Evolutionary conservation across 2,113 vertebrate species (phyloP).

Genomic region (Catharus bicknelli): DNA sequence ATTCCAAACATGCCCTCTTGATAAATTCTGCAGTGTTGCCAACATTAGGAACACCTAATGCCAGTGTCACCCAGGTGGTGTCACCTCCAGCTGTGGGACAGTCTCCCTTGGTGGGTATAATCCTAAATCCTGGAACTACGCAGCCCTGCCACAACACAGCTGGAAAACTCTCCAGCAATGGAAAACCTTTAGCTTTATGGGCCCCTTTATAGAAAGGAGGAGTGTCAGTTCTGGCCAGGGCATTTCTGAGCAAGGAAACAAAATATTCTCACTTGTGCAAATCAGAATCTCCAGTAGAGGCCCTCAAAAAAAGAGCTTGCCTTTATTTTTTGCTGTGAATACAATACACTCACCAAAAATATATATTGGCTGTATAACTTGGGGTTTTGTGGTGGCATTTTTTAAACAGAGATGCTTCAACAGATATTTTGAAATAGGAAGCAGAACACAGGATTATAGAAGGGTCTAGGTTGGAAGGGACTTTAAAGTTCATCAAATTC

Average conservation of each 20-base stretch:
- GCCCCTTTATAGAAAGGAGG: not conserved
- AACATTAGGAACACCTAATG: not conserved
- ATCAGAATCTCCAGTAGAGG: not conserved
- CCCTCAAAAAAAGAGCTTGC: not conserved
- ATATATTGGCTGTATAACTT: not conserved
- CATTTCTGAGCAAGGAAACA: not conserved
- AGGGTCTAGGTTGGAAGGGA: not conserved
- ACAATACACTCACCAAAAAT: not conserved
- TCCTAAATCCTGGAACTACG: accelerated
- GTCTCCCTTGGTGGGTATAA: no score
- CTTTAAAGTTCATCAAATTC: not conserved
- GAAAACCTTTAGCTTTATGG: not conserved
- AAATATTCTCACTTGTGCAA: not conserved
- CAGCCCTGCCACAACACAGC: not conserved
- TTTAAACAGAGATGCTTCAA: not conserved
- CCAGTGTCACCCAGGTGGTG: not conserved
- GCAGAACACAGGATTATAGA: not conserved
- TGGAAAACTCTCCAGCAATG: not conserved
- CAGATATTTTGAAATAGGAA: not conserved
- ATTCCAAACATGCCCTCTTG: not conserved
- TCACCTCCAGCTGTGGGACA: accelerated
- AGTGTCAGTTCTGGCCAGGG: not conserved
- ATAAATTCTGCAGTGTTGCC: not conserved
- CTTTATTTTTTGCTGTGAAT: not conserved
- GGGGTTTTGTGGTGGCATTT: not conserved